Conservation (phyloP, 2,888 invertebrate species). For the Agrochola macilenta region DNA sequence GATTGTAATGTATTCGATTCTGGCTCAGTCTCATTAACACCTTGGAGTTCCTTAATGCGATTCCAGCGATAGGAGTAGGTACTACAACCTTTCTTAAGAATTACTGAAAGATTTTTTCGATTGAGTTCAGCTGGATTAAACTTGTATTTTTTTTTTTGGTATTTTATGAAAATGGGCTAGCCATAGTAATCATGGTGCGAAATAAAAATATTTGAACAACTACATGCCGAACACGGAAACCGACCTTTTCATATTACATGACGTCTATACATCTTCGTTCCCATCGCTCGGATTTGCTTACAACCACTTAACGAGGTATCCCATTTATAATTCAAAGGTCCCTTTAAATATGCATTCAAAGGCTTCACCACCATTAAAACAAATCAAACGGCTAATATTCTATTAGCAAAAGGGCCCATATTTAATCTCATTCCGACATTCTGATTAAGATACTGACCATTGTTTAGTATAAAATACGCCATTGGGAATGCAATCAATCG, state of each 20-base stretch:
- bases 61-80: neutral
- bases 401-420: constrained; percentile 49
- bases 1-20: constrained; percentile 38
- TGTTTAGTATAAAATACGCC: constrained; percentile 66
- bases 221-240: neutral
- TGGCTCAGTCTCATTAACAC: constrained; percentile 38
- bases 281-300: neutral
- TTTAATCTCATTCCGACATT: constrained; percentile 62
- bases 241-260: neutral
- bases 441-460: constrained; percentile 67
- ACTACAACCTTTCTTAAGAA: no score
- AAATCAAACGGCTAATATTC: constrained; percentile 57
- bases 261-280: neutral
- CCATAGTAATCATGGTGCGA: neutral
- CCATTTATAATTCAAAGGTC: constrained; percentile 15
- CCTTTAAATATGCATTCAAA: constrained; percentile 26
- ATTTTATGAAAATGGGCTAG: neutral
- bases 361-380: constrained; percentile 37
- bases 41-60: constrained; percentile 3
- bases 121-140: neutral
- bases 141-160: no score
- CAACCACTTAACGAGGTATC: neutral
- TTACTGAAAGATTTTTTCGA: no score
- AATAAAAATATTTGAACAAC: neutral
- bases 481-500: constrained; percentile 63